Evolutionary conservation across 2,797 vertebrate species (phyloP).

Genomic region (Chiroxiphia lanceolata): DNA sequence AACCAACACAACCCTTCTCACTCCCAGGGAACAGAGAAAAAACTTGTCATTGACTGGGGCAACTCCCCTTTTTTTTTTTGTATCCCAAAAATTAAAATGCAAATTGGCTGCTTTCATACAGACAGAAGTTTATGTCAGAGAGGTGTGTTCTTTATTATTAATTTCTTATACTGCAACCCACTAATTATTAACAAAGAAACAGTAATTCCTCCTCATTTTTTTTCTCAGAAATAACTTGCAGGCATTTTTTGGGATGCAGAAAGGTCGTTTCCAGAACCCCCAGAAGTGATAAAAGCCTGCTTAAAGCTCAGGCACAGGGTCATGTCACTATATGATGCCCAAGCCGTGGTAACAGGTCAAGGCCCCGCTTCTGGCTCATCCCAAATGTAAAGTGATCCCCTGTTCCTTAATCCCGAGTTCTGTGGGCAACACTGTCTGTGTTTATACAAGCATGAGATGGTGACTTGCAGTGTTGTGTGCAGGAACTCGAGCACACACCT

Average conservation of each 20-base stretch:
- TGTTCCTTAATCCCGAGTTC: not conserved
- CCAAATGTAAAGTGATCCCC: not conserved
- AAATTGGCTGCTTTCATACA: not conserved
- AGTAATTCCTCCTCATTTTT: not conserved
- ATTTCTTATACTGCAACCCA: not conserved
- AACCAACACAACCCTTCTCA: not conserved
- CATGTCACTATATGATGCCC: accelerated
- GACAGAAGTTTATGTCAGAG: not conserved
- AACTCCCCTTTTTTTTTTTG: not conserved
- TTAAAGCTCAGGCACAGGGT: not conserved
- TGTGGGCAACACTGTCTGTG: not conserved
- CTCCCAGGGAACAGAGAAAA: not conserved
- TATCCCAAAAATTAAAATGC: not conserved
- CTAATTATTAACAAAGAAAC: not conserved
- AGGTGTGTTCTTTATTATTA: not conserved
- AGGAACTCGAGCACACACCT: not conserved
- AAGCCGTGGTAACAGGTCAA: not conserved
- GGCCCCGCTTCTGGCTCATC: not conserved
- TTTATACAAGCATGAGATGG: not conserved
- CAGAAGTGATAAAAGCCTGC: not conserved
- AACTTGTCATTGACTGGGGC: not conserved
- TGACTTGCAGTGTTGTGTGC: not conserved
- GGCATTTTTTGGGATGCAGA: not conserved
- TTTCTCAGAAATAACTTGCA: not conserved
- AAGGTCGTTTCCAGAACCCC: not conserved